Conservation (phyloP, 1,140 invertebrate genomes). For the Zaprionus camerounensis region DNA sequence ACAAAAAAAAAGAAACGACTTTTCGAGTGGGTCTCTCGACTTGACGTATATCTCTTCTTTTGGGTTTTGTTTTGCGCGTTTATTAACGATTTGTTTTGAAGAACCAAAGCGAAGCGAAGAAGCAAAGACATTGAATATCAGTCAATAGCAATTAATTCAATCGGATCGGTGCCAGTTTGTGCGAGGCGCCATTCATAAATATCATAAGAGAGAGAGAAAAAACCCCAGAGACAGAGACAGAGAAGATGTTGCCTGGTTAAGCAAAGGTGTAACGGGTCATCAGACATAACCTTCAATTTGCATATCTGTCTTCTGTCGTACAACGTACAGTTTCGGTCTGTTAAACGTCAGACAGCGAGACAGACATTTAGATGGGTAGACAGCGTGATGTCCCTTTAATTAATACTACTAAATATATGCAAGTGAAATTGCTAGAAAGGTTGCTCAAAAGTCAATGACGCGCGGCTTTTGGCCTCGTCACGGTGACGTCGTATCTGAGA, state of each 20-base stretch:
- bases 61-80: conserved; percentile 7
- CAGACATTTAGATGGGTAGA: neutral
- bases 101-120: conserved; percentile 40
- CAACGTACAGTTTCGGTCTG: conserved; percentile 25
- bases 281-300: conserved; percentile 38
- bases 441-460: conserved; percentile 51
- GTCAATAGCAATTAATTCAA: conserved; percentile 56
- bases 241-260: conserved; percentile 13
- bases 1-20: conserved; percentile 23
- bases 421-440: conserved; percentile 45
- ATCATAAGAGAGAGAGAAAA: conserved; percentile 46
- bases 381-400: conserved; percentile 41
- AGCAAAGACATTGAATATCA: conserved; percentile 45
- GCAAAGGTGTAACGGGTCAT: conserved; percentile 40
- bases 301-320: conserved; percentile 15
- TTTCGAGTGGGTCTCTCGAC: conserved; percentile 6
- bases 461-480: conserved; percentile 25
- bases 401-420: conserved; percentile 34
- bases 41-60: conserved; percentile 1
- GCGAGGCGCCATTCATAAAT: conserved; percentile 72
- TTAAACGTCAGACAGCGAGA: neutral
- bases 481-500: conserved; percentile 30
- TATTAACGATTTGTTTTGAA: conserved; percentile 70
- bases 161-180: conserved; percentile 71
- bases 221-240: neutral